Conservation (phyloP, 2,888 invertebrate genomes). For the Cheilosia soror region DNA sequence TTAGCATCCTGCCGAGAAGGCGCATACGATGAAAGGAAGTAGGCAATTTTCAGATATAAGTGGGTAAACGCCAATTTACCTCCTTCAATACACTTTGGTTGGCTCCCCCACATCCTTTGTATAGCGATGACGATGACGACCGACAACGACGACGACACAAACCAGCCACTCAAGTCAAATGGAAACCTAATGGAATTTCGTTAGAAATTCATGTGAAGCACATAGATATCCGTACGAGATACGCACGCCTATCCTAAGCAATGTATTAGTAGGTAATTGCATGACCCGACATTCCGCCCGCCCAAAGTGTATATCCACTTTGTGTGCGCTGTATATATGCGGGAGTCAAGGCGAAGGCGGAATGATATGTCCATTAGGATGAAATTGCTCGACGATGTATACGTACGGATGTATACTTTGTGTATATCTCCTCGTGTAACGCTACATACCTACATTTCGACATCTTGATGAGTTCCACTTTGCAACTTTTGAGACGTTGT, state of each 20-base stretch:
- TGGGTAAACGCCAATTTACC: slow-evolving; percentile 72
- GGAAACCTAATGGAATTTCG: slow-evolving; percentile 76
- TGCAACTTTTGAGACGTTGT: slow-evolving; percentile 61
- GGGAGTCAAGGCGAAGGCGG: slow-evolving; percentile 52
- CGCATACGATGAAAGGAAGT: slow-evolving; percentile 55
- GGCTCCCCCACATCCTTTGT: slow-evolving; percentile 7
- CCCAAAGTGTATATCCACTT: slow-evolving; percentile 53
- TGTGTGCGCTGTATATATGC: slow-evolving; percentile 6
- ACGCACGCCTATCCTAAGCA: slow-evolving; percentile 73
- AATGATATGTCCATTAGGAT: slow-evolving; percentile 75
- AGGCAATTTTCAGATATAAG: slow-evolving; percentile 73
- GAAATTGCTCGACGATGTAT: slow-evolving; percentile 64
- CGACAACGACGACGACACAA: slow-evolving; percentile 34
- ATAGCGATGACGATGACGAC: slow-evolving; percentile 5
- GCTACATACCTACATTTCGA: slow-evolving; percentile 48
- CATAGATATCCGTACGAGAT: slow-evolving; percentile 73
- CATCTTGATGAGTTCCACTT: slow-evolving; percentile 71
- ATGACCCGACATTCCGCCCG: slow-evolving; percentile 68
- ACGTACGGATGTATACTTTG: slow-evolving; percentile 22
- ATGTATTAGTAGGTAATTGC: slow-evolving; percentile 75
- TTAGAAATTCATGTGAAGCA: slow-evolving; percentile 72
- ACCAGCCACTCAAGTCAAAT: slow-evolving; percentile 73
- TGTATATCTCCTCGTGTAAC: slow-evolving; percentile 9
- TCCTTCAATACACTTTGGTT: slow-evolving; percentile 71
- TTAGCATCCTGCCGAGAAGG: slow-evolving; percentile 52